These are phyloP conservation scores for Agrotis exclamationis DNA, from an alignment of 2,888 invertebrate species.

Conservation along the genomic window DNA sequence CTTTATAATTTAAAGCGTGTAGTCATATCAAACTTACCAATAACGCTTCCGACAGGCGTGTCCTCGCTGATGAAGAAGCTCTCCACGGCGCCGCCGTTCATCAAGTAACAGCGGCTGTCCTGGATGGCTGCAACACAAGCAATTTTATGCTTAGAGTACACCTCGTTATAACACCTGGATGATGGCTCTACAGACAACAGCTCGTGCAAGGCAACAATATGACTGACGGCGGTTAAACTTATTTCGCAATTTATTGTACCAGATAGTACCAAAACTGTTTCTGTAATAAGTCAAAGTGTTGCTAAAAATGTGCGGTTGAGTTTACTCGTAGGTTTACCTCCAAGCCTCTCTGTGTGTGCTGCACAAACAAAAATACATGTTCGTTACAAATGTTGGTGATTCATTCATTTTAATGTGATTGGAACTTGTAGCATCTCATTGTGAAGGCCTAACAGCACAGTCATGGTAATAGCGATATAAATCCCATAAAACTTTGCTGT, in stretches of 20 bases:
- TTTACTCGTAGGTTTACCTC: slow-evolving; percentile 64
- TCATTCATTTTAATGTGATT: slow-evolving; percentile 1
- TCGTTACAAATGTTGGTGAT: slow-evolving; percentile 27
- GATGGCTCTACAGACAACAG: slow-evolving; percentile 8
- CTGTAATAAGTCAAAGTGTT: background rate
- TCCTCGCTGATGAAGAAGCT: slow-evolving; percentile 98
- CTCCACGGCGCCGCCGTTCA: slow-evolving; percentile 97
- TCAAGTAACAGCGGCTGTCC: slow-evolving; percentile 97
- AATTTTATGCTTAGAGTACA: background rate
- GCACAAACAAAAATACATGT: slow-evolving; percentile 59
- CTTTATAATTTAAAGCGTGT: background rate
- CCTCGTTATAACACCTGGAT: background rate
- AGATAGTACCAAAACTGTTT: no score
- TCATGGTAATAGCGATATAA: background rate
- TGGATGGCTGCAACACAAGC: slow-evolving; percentile 91
- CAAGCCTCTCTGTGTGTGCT: slow-evolving; percentile 60
- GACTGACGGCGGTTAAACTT: background rate
- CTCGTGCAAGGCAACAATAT: background rate
- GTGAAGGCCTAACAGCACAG: background rate
- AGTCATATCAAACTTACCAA: slow-evolving; percentile 89
- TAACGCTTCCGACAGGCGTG: slow-evolving; percentile 94
- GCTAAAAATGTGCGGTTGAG: slow-evolving; percentile 2
- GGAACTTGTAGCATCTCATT: background rate
- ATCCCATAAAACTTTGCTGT: no score
- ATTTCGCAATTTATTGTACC: no score